Base-by-base conservation (phyloP, 2,797 vertebrate genomes). In the Phyllotis vaccarum region DNA sequence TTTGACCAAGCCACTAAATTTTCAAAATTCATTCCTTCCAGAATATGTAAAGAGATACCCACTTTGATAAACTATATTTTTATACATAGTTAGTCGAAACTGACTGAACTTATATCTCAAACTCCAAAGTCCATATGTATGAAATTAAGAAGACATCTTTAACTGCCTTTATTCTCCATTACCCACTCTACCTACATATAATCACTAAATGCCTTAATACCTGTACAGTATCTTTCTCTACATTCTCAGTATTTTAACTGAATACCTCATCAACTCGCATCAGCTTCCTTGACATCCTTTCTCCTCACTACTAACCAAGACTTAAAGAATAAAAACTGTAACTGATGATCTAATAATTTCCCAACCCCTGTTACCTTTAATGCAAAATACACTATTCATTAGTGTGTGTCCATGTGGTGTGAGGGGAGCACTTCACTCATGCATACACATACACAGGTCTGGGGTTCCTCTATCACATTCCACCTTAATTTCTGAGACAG, bases 31-130 rank as follows among this genome's bases (percentile, higher is more conserved):
- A 80, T 80, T 89, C 56, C 60, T 10, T 78, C 40, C 49, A 96
- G 83, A 95, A 80, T 82, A 17, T 70, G 62, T 80, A 91, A 93
- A 91, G 43, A 46, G 9, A 90, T 43, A 37, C 1, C 87, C 10
- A 56, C 16, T 74, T 93, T 88, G 27, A 62, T 78, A 95, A 37
- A 75, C 1, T 86, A 13, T 62, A 91, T 83, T 94, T 80, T 83
- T 92, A 94, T 74, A 94, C 54, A 49, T 17, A 79, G 37, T 49
- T 40, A 93, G 72, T 3, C 31, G 62, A 93, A 88, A 96, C 24
- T 89, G 22, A 97, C 31, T 96, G 93, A 89, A 94, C 22, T 89
- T 96, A 75, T 21, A 66, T 58, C 76, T 24, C 22, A 93, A 22
- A 74, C 60, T 94, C 52, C 46, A 89, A 89, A 40, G 37, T 11